Percentiles rank a stretch among this genome's conserved stretches.
phyloP scores from a whole-genome alignment of 2,797 vertebrate species.

The Acrocephalus scirpaceus region DNA sequence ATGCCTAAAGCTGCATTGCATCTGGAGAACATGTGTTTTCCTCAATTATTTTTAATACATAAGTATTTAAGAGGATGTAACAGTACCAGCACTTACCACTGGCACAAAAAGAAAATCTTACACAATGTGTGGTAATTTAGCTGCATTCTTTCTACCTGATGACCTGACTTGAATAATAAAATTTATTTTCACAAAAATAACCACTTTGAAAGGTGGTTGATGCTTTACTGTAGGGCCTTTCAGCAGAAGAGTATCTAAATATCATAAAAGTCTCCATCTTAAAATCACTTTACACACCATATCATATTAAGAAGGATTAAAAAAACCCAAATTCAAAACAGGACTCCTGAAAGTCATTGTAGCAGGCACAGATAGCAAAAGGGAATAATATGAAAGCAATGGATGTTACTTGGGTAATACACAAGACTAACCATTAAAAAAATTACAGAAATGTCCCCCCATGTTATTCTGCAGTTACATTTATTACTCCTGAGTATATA shows the following conservation, averaged over 20 bases:
- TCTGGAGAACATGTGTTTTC: background rate
- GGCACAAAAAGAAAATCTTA: background rate
- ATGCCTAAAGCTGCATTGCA: background rate
- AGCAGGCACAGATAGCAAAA: background rate
- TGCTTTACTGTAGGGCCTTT: background rate
- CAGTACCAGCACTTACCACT: background rate
- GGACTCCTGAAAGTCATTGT: background rate
- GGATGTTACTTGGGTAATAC: background rate
- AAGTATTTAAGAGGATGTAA: background rate
- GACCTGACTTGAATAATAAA: background rate
- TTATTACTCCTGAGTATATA: background rate
- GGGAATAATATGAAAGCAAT: background rate
- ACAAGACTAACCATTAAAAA: background rate
- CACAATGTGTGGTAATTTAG: background rate
- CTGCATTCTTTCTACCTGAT: background rate
- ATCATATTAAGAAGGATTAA: background rate
- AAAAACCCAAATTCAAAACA: background rate
- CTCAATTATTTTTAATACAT: background rate
- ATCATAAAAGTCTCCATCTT: background rate
- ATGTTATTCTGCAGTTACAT: background rate
- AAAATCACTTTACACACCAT: background rate
- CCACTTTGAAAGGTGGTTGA: background rate
- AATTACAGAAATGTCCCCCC: background rate
- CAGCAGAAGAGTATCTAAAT: background rate
- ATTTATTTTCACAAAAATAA: conserved; percentile 9